These are phyloP conservation scores for Tachina grossa DNA, from an alignment of 2,888 invertebrate species.

Conservation along the genomic window DNA sequence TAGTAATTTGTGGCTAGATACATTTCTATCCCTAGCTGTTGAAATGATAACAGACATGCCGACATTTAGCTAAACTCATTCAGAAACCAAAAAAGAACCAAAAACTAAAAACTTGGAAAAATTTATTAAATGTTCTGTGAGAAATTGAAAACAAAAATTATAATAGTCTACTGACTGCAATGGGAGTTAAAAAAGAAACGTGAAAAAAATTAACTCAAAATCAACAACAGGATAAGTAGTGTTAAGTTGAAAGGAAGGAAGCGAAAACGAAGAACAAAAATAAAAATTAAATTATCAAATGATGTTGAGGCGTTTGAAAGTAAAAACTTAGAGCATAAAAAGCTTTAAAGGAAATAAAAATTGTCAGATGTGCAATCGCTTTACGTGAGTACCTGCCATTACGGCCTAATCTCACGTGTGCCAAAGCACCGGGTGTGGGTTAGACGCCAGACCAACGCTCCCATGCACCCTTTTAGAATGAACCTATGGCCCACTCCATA, in stretches of 20 bases:
- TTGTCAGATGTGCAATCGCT: too few relatives aligned
- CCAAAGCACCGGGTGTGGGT: too few relatives aligned
- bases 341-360: neutral
- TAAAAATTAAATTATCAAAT: conserved; percentile 30
- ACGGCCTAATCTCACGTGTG: too few relatives aligned
- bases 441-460: too few relatives aligned
- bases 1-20: conserved; percentile 57
- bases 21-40: conserved; percentile 25
- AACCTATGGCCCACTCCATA: too few relatives aligned
- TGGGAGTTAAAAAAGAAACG: neutral
- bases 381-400: too few relatives aligned
- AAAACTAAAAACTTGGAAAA: neutral
- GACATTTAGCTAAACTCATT: neutral
- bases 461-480: too few relatives aligned
- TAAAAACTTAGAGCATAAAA: neutral
- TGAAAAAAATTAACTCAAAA: conserved; percentile 1
- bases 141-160: neutral
- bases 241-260: neutral
- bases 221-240: conserved; percentile 44
- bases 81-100: neutral
- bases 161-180: neutral
- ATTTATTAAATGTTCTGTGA: conserved; percentile 37
- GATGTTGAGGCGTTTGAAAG: conserved; percentile 17
- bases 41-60: conserved; percentile 34
- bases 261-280: neutral